Evolutionary conservation across 2,888 invertebrate species (phyloP).

Genomic region (Leuctra nigra): DNA sequence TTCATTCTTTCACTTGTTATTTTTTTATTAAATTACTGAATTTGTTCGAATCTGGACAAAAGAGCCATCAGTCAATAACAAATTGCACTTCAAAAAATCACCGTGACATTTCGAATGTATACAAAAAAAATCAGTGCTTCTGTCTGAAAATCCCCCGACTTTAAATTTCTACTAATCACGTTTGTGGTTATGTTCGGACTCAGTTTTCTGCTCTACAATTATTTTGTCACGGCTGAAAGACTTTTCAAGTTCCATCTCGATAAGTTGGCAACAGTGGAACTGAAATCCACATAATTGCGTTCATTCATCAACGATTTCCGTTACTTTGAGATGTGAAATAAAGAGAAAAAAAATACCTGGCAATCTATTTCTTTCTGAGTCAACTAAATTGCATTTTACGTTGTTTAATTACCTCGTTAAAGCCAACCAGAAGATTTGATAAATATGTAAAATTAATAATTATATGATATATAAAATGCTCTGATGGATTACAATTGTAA

Average conservation of each 20-base stretch:
- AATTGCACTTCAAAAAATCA: neutral
- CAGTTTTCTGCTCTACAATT: constrained; percentile 3
- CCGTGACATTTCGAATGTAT: neutral
- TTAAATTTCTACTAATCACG: constrained; percentile 1
- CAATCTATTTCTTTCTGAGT: no score
- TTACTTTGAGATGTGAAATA: neutral
- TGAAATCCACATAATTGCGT: constrained; percentile 2
- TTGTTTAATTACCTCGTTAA: no score
- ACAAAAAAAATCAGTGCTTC: neutral
- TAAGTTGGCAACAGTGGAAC: neutral
- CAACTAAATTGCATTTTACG: no score
- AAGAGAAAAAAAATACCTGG: neutral
- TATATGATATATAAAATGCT: no score
- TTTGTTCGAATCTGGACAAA: no score
- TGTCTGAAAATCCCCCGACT: no score
- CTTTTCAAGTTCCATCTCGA: neutral
- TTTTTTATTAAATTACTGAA: no score
- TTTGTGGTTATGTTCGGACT: constrained; percentile 5
- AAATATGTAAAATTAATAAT: no score
- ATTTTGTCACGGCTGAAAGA: constrained; percentile 3
- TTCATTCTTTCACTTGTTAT: no score
- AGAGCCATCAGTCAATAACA: no score
- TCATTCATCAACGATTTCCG: constrained; percentile 3
- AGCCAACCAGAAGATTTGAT: no score
- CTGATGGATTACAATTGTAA: no score